Percentiles rank a stretch among this genome's conserved stretches.
Evolutionary conservation across 2,113 vertebrate genomes (phyloP).

Genomic region (Rhinolophus sinicus): DNA sequence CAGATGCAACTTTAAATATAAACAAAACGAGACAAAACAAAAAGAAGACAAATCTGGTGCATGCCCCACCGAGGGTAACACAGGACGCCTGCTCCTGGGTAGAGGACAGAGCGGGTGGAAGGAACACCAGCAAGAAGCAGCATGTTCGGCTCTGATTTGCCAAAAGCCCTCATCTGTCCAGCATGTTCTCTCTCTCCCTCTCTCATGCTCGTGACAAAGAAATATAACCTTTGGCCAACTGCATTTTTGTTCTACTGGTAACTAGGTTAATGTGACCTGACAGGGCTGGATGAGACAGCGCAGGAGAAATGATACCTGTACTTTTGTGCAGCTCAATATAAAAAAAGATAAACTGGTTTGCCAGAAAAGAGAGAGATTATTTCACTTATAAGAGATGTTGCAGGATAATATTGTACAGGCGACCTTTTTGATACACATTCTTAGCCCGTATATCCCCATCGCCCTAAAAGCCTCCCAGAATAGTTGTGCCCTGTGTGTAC

Average conservation of each 20-base stretch:
- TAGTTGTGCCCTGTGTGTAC: neutral
- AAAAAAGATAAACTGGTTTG: constrained; percentile 70
- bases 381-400: constrained; percentile 63
- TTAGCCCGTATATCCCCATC: neutral
- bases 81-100: neutral
- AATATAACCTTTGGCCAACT: constrained; percentile 68
- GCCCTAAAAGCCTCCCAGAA: neutral
- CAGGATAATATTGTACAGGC: constrained; percentile 57
- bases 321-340: constrained; percentile 63
- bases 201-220: constrained; percentile 42
- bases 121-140: neutral
- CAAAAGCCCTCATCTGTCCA: constrained; percentile 42
- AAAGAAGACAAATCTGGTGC: neutral
- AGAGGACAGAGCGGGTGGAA: neutral
- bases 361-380: constrained; percentile 57
- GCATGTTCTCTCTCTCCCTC: neutral
- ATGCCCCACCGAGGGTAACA: fast-evolving
- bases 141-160: constrained; percentile 41
- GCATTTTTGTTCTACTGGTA: constrained; percentile 68
- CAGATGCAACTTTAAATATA: constrained; percentile 68
- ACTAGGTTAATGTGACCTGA: constrained; percentile 79
- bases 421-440: neutral
- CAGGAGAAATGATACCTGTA: constrained; percentile 65
- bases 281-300: constrained; percentile 61
- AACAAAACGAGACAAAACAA: constrained; percentile 60